Evolutionary conservation across 2,113 vertebrate species (phyloP).

Genomic region (Triplophysa dalaica): DNA sequence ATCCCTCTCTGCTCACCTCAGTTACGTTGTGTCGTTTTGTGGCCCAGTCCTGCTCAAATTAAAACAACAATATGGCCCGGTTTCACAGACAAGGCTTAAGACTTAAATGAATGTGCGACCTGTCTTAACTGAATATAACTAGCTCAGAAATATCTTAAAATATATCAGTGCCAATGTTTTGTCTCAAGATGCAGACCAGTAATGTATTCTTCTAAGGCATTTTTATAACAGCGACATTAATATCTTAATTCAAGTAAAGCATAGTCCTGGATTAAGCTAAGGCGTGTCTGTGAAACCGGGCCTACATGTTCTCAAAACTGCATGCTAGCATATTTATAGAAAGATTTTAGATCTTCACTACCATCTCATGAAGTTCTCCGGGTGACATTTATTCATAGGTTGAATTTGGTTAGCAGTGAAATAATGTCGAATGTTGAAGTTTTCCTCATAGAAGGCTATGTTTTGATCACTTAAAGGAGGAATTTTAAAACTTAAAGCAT

Average conservation of each 20-base stretch:
- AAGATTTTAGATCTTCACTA: background rate
- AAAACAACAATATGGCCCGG: slow-evolving; percentile 7
- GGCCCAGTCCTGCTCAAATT: slow-evolving; percentile 4
- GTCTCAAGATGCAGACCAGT: too few species aligned
- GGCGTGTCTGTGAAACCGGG: too few species aligned
- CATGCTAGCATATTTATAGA: background rate
- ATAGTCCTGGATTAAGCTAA: too few species aligned
- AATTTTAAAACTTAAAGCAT: background rate
- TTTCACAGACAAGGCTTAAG: too few species aligned
- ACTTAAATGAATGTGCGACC: too few species aligned
- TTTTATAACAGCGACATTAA: too few species aligned
- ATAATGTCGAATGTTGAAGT: background rate
- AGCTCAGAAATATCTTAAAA: too few species aligned
- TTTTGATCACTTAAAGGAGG: background rate
- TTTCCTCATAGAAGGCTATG: background rate
- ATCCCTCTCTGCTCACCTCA: slow-evolving; percentile 18
- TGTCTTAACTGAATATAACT: too few species aligned
- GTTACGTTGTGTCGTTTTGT: slow-evolving; percentile 29
- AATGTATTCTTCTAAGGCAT: too few species aligned
- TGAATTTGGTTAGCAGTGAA: background rate
- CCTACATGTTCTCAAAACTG: background rate
- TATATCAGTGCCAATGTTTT: too few species aligned
- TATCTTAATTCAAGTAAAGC: too few species aligned
- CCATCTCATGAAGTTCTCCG: background rate
- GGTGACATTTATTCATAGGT: background rate